Evolutionary conservation across 2,113 vertebrate species (phyloP).

Genomic region (Erpornis zantholeuca): DNA sequence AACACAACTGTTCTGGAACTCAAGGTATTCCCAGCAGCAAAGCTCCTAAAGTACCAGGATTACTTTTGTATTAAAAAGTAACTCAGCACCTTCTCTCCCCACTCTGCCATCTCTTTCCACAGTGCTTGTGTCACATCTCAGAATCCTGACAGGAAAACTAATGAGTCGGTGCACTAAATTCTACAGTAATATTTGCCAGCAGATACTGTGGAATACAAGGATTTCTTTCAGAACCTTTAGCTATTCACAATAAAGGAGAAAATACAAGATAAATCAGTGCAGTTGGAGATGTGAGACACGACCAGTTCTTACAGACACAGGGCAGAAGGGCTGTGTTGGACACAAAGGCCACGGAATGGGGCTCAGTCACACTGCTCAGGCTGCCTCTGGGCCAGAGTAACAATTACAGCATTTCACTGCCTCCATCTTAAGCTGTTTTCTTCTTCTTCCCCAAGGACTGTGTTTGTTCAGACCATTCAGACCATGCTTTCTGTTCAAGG

Average conservation of each 20-base stretch:
- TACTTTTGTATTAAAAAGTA: background rate
- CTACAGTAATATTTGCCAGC: background rate
- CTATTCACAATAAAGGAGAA: background rate
- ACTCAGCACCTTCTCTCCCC: background rate
- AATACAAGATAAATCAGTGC: background rate
- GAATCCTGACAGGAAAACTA: background rate
- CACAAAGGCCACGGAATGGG: background rate
- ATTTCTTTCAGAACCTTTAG: background rate
- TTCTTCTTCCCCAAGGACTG: background rate
- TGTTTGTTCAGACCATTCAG: background rate
- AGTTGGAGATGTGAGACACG: background rate
- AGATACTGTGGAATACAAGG: fast-evolving
- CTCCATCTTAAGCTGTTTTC: too few species aligned
- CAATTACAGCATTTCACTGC: background rate
- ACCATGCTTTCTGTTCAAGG: background rate
- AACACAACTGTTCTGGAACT: fast-evolving
- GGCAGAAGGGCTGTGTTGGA: background rate
- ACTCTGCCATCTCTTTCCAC: background rate
- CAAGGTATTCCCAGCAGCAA: fast-evolving
- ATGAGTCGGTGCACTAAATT: background rate
- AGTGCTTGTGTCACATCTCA: background rate
- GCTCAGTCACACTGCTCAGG: background rate
- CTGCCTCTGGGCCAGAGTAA: background rate
- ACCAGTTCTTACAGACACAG: fast-evolving
- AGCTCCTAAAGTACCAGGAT: background rate